Conservation (phyloP, 2,113 vertebrate genomes). For the Mellivora capensis region DNA sequence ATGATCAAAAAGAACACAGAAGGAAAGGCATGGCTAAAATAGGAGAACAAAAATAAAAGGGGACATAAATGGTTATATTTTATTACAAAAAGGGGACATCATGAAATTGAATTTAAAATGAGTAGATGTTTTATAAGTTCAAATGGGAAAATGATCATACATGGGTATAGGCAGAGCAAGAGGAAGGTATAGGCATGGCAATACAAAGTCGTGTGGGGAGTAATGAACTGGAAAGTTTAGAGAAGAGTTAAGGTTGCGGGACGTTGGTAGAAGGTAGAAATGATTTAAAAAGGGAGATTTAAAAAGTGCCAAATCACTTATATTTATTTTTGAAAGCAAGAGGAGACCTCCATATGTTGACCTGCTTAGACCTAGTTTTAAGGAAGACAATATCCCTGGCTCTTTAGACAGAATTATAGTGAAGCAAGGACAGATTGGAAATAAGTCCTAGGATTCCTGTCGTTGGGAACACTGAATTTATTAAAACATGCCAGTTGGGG, state of each 20-base stretch:
- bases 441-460: background rate
- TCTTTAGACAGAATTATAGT: background rate
- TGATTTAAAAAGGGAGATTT: background rate
- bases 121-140: background rate
- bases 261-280: background rate
- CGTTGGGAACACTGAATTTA: background rate
- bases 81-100: background rate
- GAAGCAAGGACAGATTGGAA: background rate
- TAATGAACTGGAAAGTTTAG: background rate
- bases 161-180: background rate
- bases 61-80: background rate
- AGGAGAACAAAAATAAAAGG: background rate
- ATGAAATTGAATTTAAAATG: background rate
- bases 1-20: background rate
- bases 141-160: background rate
- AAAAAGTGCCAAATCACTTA: background rate
- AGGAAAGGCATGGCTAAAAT: background rate
- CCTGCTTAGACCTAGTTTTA: background rate
- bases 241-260: background rate
- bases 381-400: background rate
- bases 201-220: accelerated
- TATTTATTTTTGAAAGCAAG: background rate
- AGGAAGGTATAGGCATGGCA: too few relatives aligned
- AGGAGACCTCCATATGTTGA: background rate
- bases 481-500: background rate